These are phyloP conservation scores for Amblyraja radiata DNA, from an alignment of 2,797 vertebrate species.

Conservation along the genomic window DNA sequence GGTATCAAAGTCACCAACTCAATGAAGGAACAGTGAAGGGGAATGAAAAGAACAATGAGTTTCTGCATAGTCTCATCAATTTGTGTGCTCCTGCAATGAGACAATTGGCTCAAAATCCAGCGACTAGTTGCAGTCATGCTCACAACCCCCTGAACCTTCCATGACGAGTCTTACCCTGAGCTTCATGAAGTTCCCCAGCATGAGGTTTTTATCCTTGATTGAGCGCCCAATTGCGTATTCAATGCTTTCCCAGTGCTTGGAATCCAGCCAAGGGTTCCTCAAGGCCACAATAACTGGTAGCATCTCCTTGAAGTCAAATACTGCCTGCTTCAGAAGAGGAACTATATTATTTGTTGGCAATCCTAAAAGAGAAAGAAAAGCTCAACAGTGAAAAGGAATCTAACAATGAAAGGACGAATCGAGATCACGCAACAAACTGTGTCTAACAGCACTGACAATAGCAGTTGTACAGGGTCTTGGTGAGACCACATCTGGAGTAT, in stretches of 20 bases:
- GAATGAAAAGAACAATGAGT: background rate
- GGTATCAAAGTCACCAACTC: background rate
- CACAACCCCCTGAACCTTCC: too few species aligned
- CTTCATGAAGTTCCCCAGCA: conserved; percentile 50
- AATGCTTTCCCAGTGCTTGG: conserved; percentile 52
- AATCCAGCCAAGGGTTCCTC: conserved; percentile 52
- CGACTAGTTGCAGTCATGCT: background rate
- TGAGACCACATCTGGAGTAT: too few species aligned
- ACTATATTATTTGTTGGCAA: conserved; percentile 54
- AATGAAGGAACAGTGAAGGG: background rate
- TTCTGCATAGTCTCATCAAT: background rate
- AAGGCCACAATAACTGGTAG: conserved; percentile 53
- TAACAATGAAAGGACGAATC: too few species aligned
- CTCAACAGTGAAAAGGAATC: conserved; percentile 24
- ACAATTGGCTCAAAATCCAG: background rate
- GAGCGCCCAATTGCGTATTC: conserved; percentile 47
- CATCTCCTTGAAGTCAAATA: conserved; percentile 53
- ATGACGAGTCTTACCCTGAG: conserved; percentile 49
- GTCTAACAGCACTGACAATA: background rate
- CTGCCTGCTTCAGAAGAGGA: conserved; percentile 47
- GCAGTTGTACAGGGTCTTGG: too few species aligned
- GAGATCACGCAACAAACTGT: background rate
- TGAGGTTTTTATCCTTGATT: conserved; percentile 47
- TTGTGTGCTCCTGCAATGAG: background rate
- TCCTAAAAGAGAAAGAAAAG: conserved; percentile 44